Conservation (phyloP, 2,888 invertebrate genomes). For the Philereme vetulata region DNA sequence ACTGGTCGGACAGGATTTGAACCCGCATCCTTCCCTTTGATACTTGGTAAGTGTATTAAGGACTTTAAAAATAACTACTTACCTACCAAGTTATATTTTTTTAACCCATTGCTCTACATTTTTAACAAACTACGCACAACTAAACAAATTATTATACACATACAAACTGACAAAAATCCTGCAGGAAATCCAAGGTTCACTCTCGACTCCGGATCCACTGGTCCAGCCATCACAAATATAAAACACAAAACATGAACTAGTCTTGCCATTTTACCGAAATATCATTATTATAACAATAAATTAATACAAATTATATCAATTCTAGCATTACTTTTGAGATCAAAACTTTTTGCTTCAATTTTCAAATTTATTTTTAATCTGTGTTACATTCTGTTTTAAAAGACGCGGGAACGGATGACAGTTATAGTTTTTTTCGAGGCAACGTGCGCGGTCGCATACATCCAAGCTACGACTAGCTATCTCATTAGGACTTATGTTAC, state of each 20-base stretch:
- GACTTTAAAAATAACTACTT: too few species aligned
- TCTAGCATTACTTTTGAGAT: slow-evolving; percentile 4
- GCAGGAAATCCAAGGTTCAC: slow-evolving; percentile 65
- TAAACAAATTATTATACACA: slow-evolving; percentile 41
- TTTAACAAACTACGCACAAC: not conserved
- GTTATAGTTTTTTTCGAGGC: slow-evolving; percentile 23
- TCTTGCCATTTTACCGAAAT: slow-evolving; percentile 25
- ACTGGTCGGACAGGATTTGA: too few species aligned
- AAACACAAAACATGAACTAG: slow-evolving; percentile 29
- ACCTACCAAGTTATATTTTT: too few species aligned
- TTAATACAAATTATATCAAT: not conserved
- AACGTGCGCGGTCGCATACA: slow-evolving; percentile 41
- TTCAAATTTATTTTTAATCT: slow-evolving; percentile 7
- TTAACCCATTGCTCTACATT: too few species aligned
- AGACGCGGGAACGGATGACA: slow-evolving; percentile 19
- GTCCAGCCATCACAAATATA: slow-evolving; percentile 32
- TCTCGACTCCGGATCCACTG: slow-evolving; percentile 45
- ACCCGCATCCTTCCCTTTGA: too few species aligned
- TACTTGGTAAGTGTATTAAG: too few species aligned
- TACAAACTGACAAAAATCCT: slow-evolving; percentile 75
- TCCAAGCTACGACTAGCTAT: slow-evolving; percentile 40
- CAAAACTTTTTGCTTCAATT: not conserved
- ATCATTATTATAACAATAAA: slow-evolving; percentile 24
- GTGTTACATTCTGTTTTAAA: slow-evolving; percentile 4
- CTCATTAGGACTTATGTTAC: slow-evolving; percentile 15